Evolutionary conservation across 1,140 invertebrate genomes (phyloP).

Genomic region (Bactericera cockerelli): DNA sequence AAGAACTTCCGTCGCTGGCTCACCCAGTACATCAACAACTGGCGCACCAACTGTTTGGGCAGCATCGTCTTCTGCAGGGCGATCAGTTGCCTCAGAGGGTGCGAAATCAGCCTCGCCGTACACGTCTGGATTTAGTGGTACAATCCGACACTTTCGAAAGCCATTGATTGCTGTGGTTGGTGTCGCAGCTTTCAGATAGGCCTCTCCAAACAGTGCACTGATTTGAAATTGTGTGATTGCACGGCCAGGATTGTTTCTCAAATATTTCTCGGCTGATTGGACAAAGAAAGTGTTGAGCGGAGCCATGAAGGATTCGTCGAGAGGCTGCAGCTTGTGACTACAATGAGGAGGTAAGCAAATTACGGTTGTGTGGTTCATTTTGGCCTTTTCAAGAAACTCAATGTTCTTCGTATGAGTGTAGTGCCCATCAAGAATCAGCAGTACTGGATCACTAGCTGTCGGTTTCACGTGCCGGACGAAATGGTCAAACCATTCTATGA

Average conservation of each 20-base stretch:
- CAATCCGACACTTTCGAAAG: constrained; percentile 24
- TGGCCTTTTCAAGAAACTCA: constrained; percentile 19
- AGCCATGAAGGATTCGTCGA: constrained; percentile 29
- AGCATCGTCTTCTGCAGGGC: constrained; percentile 21
- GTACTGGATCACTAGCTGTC: constrained; percentile 13
- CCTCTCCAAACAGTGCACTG: constrained; percentile 23
- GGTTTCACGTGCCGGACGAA: constrained; percentile 16
- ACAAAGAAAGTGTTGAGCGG: constrained; percentile 25
- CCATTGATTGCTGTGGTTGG: constrained; percentile 22
- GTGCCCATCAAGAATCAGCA: too few relatives aligned
- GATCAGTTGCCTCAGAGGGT: constrained; percentile 30
- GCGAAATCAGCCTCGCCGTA: constrained; percentile 25
- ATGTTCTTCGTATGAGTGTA: too few relatives aligned
- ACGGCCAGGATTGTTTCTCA: constrained; percentile 25
- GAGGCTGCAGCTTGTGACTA: constrained; percentile 29
- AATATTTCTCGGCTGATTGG: constrained; percentile 21
- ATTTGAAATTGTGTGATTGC: constrained; percentile 26
- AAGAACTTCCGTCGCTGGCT: too few relatives aligned
- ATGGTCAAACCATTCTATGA: constrained; percentile 20
- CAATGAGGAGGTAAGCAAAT: too few relatives aligned
- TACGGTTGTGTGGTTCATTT: constrained; percentile 20
- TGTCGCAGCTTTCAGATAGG: constrained; percentile 25
- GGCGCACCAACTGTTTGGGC: constrained; percentile 6
- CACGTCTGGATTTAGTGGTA: constrained; percentile 23
- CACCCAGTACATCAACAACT: neutral